Conservation (phyloP, 2,113 vertebrate genomes). For the Bubo bubo region DNA sequence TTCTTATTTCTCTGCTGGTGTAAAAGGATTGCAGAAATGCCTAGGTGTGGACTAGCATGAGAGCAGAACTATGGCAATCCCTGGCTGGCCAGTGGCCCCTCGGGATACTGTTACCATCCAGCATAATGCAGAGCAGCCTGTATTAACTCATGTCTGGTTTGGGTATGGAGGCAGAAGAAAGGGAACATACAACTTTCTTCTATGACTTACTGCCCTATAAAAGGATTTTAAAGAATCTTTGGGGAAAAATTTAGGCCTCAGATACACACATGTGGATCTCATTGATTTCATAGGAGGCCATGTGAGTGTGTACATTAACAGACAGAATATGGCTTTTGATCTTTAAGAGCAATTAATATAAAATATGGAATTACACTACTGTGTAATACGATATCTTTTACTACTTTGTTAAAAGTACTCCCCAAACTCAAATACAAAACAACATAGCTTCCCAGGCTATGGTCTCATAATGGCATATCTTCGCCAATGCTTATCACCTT, state of each 20-base stretch:
- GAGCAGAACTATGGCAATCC: background rate
- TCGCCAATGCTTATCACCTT: background rate
- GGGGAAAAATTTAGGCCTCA: background rate
- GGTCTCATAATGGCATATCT: background rate
- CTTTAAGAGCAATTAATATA: conserved; percentile 27
- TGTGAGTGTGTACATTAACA: background rate
- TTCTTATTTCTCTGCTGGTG: background rate
- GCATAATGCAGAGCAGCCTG: background rate
- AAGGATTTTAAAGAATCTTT: conserved; percentile 26
- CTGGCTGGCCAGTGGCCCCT: background rate
- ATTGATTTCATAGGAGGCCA: background rate
- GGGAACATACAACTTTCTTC: background rate
- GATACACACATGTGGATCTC: conserved; percentile 2
- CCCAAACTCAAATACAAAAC: background rate
- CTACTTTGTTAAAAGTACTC: background rate
- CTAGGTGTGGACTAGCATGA: fast-evolving
- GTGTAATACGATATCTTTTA: conserved; percentile 18
- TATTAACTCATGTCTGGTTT: background rate
- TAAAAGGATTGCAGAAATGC: background rate
- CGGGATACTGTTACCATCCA: background rate
- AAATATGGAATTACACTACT: conserved; percentile 16
- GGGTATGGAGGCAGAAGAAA: background rate
- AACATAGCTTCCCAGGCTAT: background rate
- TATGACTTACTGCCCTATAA: background rate
- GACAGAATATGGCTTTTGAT: conserved; percentile 28